Base-by-base conservation (phyloP, 2,888 invertebrate species). In the Lamellibrachia columna region DNA sequence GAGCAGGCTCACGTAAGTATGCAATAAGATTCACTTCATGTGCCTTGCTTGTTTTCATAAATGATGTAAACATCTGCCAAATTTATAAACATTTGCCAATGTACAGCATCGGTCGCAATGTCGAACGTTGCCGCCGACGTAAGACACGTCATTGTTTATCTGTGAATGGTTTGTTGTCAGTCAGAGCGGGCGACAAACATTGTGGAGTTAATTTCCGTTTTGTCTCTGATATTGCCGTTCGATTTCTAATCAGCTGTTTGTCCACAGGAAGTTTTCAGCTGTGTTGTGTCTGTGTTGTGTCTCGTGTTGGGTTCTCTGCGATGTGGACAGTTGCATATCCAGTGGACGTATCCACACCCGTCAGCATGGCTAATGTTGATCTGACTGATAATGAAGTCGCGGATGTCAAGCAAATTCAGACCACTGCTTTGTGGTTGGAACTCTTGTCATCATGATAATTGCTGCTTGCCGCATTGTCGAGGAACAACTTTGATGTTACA, bases 1-100 rank as follows among this genome's bases (percentile, higher is more conserved):
- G 75, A 75, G 75, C 75, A 75, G 75, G n/a, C 22, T 75, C 75
- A n/a, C 75, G 75, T 75, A 75, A 75, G 75, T 75, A 75, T 75
- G 22, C 75, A 75, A 75, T 75, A n/a, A 22, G 75, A 75, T 75
- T 75, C 40, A 40, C 40, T 75, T n/a, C 75, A 75, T 75, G 75
- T 75, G 75, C 15, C 75, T 75, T 75, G 75, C 75, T 75, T 75
- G 75, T 75, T 75, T 75, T 75, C 22, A 22, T 75, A 75, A 75
- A 75, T 0, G n/a, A 75, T n/a, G 22, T 75, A 75, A 75, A 75
- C 75, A 75, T 75, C 58, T 58, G 58, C 15, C 11, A 58, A 8
- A 58, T 11, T 11, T 75, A 75, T 6, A 75, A 11, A 75, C 15
- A 22, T 75, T 22, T 22, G 22, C n/a, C n/a, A 75, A 75, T 75